A percentile compares a stretch with the other conserved stretches of the same genome.
phyloP scores from a whole-genome alignment of 2,113 vertebrate species.

The Athene cunicularia region DNA sequence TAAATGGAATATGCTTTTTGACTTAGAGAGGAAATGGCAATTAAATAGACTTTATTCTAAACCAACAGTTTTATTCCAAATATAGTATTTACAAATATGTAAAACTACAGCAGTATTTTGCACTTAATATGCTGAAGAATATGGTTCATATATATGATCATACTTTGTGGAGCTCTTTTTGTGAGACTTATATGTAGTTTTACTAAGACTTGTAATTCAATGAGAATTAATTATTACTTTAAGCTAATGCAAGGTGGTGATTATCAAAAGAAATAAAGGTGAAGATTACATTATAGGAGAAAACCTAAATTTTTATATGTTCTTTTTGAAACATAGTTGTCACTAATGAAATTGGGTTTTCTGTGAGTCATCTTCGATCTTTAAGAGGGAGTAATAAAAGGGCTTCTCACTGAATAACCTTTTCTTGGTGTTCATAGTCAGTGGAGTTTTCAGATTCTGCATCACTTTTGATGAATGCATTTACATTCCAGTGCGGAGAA shows the following conservation, averaged over 20 bases:
- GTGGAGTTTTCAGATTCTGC: neutral
- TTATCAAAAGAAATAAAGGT: neutral
- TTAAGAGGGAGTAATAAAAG: neutral
- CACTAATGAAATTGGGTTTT: neutral
- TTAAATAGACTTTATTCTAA: neutral
- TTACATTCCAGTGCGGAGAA: conserved; percentile 72
- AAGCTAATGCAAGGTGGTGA: neutral
- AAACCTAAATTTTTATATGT: neutral
- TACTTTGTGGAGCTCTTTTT: neutral
- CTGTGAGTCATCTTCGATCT: neutral
- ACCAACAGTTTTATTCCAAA: neutral
- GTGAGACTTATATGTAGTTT: neutral
- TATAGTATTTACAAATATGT: neutral
- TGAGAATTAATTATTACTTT: neutral
- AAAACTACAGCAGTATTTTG: neutral
- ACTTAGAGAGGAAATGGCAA: neutral
- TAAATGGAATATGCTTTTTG: neutral
- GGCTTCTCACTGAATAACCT: neutral
- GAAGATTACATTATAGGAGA: neutral
- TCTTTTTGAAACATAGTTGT: neutral
- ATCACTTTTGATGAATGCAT: conserved; percentile 70
- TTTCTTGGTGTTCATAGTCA: neutral
- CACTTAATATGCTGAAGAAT: neutral
- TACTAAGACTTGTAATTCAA: neutral
- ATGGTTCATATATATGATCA: neutral